Evolutionary conservation across 1,140 invertebrate genomes (phyloP).

Genomic region (Neodiprion fabricii): DNA sequence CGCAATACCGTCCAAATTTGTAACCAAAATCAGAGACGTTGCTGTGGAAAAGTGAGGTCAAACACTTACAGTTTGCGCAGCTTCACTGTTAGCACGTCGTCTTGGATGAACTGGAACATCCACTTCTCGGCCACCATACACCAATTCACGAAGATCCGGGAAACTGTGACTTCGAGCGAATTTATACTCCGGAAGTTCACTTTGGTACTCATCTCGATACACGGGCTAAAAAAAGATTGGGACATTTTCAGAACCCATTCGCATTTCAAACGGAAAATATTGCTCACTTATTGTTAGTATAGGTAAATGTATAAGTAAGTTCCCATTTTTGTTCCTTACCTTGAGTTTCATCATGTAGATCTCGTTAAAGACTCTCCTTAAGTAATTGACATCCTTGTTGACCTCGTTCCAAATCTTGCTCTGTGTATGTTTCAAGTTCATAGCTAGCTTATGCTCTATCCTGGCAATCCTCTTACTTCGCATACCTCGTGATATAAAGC

Average conservation of each 20-base stretch:
- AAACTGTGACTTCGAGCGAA: slow-evolving; percentile 55
- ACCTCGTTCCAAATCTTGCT: slow-evolving; percentile 80
- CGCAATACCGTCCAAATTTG: slow-evolving; percentile 16
- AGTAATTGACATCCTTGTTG: slow-evolving; percentile 75
- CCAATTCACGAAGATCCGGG: slow-evolving; percentile 51
- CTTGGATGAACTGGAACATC: slow-evolving; percentile 46
- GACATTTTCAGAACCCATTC: not conserved
- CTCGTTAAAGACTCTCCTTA: slow-evolving; percentile 79
- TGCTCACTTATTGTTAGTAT: slow-evolving; percentile 17
- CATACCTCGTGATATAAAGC: slow-evolving; percentile 79
- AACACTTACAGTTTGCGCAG: slow-evolving; percentile 49
- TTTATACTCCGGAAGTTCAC: slow-evolving; percentile 44
- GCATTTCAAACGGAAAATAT: not conserved
- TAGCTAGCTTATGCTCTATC: slow-evolving; percentile 77
- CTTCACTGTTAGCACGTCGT: slow-evolving; percentile 57
- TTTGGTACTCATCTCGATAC: slow-evolving; percentile 54
- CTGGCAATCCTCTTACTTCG: slow-evolving; percentile 76
- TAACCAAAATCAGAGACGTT: slow-evolving; percentile 17
- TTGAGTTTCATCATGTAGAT: slow-evolving; percentile 79
- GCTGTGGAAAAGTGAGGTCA: not conserved
- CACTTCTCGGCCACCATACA: slow-evolving; percentile 43
- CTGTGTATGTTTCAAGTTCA: slow-evolving; percentile 78
- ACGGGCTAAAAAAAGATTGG: slow-evolving; percentile 43
- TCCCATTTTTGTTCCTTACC: slow-evolving; percentile 62
- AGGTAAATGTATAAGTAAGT: slow-evolving; percentile 15